A percentile compares a stretch with the other conserved stretches of the same genome.
phyloP scores from a whole-genome alignment of 2,113 vertebrate species.

The Pitta sordida region DNA sequence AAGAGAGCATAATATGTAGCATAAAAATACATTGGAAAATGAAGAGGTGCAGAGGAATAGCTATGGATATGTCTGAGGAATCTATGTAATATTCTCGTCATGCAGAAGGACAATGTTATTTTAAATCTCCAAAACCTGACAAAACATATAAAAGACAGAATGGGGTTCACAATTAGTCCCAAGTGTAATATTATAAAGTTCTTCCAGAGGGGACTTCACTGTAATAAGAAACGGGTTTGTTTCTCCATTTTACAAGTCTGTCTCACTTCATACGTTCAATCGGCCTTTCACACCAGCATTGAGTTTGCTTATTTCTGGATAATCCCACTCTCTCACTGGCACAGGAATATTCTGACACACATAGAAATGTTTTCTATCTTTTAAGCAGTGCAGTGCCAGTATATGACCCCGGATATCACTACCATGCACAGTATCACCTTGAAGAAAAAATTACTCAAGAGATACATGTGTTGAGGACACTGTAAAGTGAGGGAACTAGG shows the following conservation, averaged over 20 bases:
- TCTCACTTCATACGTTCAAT: background rate
- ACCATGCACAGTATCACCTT: background rate
- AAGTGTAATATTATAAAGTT: background rate
- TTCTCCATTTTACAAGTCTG: background rate
- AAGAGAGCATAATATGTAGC: background rate
- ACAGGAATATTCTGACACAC: background rate
- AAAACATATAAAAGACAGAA: constrained; percentile 9
- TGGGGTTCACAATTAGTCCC: background rate
- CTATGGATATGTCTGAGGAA: background rate
- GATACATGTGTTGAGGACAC: background rate
- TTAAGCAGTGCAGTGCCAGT: background rate
- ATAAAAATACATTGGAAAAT: background rate
- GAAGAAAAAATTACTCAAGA: background rate
- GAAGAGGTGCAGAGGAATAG: background rate
- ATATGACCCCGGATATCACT: background rate
- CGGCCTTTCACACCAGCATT: background rate
- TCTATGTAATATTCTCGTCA: background rate
- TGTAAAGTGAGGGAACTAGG: background rate
- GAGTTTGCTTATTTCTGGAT: background rate
- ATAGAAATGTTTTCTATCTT: background rate
- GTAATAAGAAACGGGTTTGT: background rate
- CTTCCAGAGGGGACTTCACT: background rate
- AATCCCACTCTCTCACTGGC: background rate
- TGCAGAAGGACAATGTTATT: background rate
- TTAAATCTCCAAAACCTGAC: background rate